Base-by-base conservation (phyloP, 2,113 vertebrate genomes). In the Chionis minor region DNA sequence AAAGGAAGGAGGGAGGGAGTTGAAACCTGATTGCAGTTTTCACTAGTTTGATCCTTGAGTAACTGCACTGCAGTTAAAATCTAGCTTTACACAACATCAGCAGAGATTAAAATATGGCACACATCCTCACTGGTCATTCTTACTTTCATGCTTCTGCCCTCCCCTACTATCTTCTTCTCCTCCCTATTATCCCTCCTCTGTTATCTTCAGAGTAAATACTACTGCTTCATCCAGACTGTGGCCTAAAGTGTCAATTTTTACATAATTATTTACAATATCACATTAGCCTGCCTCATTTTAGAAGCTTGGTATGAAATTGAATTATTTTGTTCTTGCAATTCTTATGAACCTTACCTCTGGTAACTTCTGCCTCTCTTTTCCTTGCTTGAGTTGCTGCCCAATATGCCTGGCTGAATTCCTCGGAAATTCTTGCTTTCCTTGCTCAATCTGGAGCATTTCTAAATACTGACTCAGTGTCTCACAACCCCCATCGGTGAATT, bases 401-500 rank as follows among this genome's bases (percentile, higher is more conserved):
- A 66, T 44, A 58, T 84, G 93, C 86, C 91, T 91, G 91, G 81
- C 69, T 94, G 97, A 92, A 85, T 97, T 98, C 82, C 75, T 98
- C 9, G 96, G 97, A 88, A 97, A 97, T 77, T 97, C 97, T 91
- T 97, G 97, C 94, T 98, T 98, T 94, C 98, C 97, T 69, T 98
- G 97, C 75, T 98, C 98, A 94, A 87, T 95, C 70, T 98, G 98
- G 90, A 98, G 91, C 97, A 97, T 97, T 97, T 99, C 98, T 96
- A 99, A 97, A 94, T 97, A 97, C 51, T 98, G 98, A 73, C 86
- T 97, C 87, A 97, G 45, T 12, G 95, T 96, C 87, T 98, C 96
- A 23, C 98, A 97, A 74, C 93, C 90, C 65, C 88, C 91, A 35
- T 97, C 91, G 21, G 89, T 93, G 84, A 97, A 74, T 70, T 98